Conservation (phyloP, 2,888 invertebrate species). For the Luperina testacea region DNA sequence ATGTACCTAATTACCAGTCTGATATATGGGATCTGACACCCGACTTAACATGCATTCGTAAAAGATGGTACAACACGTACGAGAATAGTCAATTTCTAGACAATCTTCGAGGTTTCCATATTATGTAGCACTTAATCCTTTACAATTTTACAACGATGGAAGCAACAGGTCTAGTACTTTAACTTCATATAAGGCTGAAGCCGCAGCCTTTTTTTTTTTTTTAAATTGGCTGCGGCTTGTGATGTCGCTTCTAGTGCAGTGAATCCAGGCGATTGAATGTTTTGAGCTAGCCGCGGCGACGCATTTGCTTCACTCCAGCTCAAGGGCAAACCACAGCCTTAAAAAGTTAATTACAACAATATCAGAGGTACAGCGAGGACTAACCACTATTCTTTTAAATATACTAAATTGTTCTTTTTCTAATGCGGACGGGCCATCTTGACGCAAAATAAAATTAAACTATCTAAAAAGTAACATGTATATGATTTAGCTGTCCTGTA, state of each 20-base stretch:
- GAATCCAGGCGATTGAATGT: background rate
- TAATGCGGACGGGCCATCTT: slow-evolving; percentile 47
- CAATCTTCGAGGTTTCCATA: slow-evolving; percentile 24
- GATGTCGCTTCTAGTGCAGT: background rate
- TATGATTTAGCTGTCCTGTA: slow-evolving; percentile 27
- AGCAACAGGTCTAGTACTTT: slow-evolving; percentile 32
- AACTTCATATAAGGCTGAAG: slow-evolving; percentile 8
- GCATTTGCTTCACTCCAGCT: background rate
- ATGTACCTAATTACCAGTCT: slow-evolving; percentile 53
- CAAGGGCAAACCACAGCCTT: slow-evolving; percentile 3
- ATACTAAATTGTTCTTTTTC: slow-evolving; percentile 34
- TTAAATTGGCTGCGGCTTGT: too few relatives aligned
- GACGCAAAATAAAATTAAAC: slow-evolving; percentile 34
- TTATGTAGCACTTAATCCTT: slow-evolving; percentile 40
- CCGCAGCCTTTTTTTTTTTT: too few relatives aligned
- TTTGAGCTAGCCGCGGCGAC: background rate
- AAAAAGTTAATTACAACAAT: slow-evolving; percentile 28
- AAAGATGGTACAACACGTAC: slow-evolving; percentile 14
- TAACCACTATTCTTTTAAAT: slow-evolving; percentile 32
- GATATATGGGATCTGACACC: slow-evolving; percentile 20
- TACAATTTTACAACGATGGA: slow-evolving; percentile 31
- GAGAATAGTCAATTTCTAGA: slow-evolving; percentile 5
- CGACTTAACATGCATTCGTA: slow-evolving; percentile 16
- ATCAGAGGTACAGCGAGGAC: slow-evolving; percentile 33
- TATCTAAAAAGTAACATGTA: slow-evolving; percentile 29